A percentile compares a stretch with the other conserved stretches of the same genome.
These are phyloP conservation scores for Eptatretus burgeri DNA, from an alignment of 2,113 vertebrate species.

Conservation along the genomic window DNA sequence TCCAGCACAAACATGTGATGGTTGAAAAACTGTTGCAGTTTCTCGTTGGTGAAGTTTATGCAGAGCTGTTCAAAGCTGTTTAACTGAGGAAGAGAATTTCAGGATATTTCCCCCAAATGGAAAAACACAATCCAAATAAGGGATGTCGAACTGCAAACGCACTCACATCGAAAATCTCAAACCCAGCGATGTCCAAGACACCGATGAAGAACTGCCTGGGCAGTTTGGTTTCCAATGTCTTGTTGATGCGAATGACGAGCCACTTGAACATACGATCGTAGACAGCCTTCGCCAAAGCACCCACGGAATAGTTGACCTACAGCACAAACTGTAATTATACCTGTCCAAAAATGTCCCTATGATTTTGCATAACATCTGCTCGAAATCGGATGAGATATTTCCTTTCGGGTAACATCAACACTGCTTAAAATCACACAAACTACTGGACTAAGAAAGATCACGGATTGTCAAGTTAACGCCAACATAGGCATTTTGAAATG, in stretches of 20 bases:
- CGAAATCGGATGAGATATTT: too few relatives aligned
- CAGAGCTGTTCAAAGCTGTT: conserved; percentile 51
- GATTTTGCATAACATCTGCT: too few relatives aligned
- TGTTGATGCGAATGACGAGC: conserved; percentile 15
- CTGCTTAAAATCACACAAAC: too few relatives aligned
- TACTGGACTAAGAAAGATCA: too few relatives aligned
- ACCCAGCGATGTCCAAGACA: conserved; percentile 14
- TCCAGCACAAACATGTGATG: conserved; percentile 44
- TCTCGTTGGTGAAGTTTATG: conserved; percentile 52
- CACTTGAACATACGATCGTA: conserved; percentile 18
- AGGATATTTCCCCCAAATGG: too few relatives aligned
- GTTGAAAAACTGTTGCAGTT: conserved; percentile 48
- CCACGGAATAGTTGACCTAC: conserved; percentile 25
- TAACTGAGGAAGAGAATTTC: conserved; percentile 15
- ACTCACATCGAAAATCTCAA: conserved; percentile 18
- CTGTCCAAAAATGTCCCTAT: too few relatives aligned
- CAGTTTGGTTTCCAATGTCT: conserved; percentile 15
- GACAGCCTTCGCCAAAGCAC: conserved; percentile 15
- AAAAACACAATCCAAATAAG: too few relatives aligned
- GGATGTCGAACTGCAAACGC: neutral
- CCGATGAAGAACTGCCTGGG: conserved; percentile 16
- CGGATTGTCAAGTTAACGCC: too few relatives aligned
- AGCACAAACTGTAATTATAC: conserved; percentile 7
- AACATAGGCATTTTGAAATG: too few relatives aligned
- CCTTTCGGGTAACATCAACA: too few relatives aligned